Evolutionary conservation across 2,113 vertebrate species (phyloP), one percentile per base, ranked within the genome.

Genomic region (Nothobranchius furzeri): DNA sequence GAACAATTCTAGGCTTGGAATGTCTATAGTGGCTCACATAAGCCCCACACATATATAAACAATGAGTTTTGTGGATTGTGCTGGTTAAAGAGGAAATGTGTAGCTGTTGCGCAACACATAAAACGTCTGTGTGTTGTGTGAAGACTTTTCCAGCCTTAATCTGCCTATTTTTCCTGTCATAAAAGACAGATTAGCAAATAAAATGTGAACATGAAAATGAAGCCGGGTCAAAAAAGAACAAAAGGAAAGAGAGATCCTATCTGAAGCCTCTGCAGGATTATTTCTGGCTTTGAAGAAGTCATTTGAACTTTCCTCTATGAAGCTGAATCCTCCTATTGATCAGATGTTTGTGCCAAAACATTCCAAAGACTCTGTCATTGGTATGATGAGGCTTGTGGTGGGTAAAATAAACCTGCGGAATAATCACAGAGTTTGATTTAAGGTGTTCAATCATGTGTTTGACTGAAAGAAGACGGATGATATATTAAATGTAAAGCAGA

Each of bases 121-220:
- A 30, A 30, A 30, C 1, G 30, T 70, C 60, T 67, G 64, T 60
- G 61, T 63, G 68, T 47, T 73, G 70, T 70, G 57, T 57, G 80
- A 89, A 75, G 80, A 64, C 73, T 73, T 84, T 74, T 75, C 80
- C 66, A 67, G 70, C 70, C 78, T 71, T 88, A 91, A 89, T 90
- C 90, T 78, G 36, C 75, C 75, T 72, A 58, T 81, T 90, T 73
- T 85, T 89, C 79, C 88, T 79, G 72, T 82, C 81, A 87, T 88
- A 84, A 89, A 89, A 90, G 88, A 79, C 58, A 0, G 25, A 91
- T 91, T 90, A 89, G 78, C 72, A 75, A 75, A 83, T 58, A 78
- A 87, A 88, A 87, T 85, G 85, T 87, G 86, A 88, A 87, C 82
- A 87, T 45, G 84, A 48, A 87, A 74, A 80, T 79, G 81, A 81